A percentile compares a stretch with the other conserved stretches of the same genome.
Conservation (phyloP, 2,113 vertebrate species). For the Sinocyclocheilus anophthalmus region DNA sequence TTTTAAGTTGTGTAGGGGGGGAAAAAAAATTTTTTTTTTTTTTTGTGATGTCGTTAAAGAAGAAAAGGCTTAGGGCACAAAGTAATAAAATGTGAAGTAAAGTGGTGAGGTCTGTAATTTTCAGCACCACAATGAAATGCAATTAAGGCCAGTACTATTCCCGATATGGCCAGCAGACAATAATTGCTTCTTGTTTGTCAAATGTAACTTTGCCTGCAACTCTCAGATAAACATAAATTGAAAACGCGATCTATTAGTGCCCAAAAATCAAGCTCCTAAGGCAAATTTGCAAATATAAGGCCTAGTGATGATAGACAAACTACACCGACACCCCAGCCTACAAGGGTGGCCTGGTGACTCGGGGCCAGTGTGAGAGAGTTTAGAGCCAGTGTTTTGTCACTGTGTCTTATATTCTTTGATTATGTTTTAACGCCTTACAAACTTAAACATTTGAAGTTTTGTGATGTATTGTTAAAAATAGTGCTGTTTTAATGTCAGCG, state of each 20-base stretch:
- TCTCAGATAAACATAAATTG: not conserved
- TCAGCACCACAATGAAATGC: constrained; percentile 15
- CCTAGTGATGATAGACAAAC: too few relatives aligned
- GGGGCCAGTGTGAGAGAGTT: not conserved
- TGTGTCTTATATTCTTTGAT: not conserved
- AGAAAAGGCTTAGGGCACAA: not conserved
- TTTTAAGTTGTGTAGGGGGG: too few relatives aligned
- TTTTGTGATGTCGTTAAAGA: too few relatives aligned
- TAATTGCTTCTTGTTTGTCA: constrained; percentile 33
- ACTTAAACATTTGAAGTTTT: not conserved
- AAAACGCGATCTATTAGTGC: too few relatives aligned
- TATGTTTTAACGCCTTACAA: not conserved
- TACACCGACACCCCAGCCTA: too few relatives aligned
- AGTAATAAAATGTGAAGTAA: constrained; percentile 17
- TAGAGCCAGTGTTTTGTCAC: not conserved
- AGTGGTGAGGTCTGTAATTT: constrained; percentile 5
- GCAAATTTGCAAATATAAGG: too few relatives aligned
- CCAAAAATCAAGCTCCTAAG: too few relatives aligned
- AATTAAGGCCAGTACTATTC: not conserved
- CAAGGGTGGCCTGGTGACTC: not conserved
- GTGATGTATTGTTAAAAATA: not conserved
- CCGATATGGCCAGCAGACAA: constrained; percentile 9
- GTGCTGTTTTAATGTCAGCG: too few relatives aligned
- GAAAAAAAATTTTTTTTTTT: too few relatives aligned
- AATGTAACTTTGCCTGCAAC: constrained; percentile 30